Evolutionary conservation across 2,113 vertebrate species (phyloP).

Genomic region (Noturus placidus): DNA sequence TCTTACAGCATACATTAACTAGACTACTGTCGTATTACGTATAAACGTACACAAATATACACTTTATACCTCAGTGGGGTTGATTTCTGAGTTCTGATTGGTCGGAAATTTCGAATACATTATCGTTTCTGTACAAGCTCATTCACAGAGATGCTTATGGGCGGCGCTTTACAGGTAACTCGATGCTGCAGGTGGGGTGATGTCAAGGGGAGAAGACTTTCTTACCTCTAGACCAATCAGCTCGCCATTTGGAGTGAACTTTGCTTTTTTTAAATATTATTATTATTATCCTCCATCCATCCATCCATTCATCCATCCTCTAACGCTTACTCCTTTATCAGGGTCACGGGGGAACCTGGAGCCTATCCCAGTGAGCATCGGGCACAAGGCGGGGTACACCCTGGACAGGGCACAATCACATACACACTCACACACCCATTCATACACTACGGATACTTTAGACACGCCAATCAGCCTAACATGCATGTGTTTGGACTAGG

Average conservation of each 20-base stretch:
- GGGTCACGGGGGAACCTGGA: too few species aligned
- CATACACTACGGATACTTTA: too few species aligned
- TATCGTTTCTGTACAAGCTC: neutral
- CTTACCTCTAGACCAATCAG: neutral
- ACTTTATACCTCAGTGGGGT: neutral
- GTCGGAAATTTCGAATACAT: neutral
- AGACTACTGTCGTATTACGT: neutral
- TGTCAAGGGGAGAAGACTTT: neutral
- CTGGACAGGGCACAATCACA: too few species aligned
- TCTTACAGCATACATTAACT: neutral
- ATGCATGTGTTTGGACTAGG: too few species aligned
- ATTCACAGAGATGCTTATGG: neutral
- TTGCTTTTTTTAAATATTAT: too few species aligned
- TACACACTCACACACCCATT: too few species aligned
- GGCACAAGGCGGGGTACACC: too few species aligned
- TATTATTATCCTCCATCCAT: too few species aligned
- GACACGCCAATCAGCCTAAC: too few species aligned
- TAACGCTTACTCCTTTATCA: too few species aligned
- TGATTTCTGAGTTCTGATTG: neutral
- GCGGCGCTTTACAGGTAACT: neutral
- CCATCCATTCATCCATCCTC: too few species aligned
- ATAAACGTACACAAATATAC: neutral
- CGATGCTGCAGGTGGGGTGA: neutral
- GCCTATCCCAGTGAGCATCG: too few species aligned
- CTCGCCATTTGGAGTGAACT: neutral